Evolutionary conservation across 2,797 vertebrate species (phyloP).

Genomic region (Muscicapa comitata): DNA sequence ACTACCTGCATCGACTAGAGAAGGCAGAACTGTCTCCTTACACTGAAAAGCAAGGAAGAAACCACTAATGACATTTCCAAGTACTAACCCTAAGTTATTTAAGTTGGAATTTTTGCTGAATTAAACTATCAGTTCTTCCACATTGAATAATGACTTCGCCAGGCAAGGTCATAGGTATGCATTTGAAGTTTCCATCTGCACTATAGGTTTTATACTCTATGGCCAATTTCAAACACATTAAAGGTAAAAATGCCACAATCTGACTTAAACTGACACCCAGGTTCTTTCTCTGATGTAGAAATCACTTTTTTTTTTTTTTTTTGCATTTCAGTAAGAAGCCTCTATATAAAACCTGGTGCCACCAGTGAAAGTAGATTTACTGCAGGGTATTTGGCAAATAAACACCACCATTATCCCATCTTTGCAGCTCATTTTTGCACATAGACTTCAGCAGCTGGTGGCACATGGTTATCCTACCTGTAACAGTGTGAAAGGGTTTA

Average conservation of each 20-base stretch:
- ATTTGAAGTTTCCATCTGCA: neutral
- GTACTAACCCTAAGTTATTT: neutral
- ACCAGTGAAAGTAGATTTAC: neutral
- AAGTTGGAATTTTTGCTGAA: neutral
- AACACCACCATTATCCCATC: neutral
- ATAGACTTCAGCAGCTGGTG: neutral
- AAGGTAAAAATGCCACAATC: neutral
- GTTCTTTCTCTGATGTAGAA: neutral
- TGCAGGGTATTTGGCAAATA: neutral
- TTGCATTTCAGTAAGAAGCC: neutral
- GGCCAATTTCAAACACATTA: neutral
- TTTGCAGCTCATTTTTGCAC: neutral
- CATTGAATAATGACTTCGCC: neutral
- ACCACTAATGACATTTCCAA: fast-evolving
- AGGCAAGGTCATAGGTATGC: neutral
- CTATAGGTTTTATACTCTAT: neutral
- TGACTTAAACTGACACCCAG: neutral
- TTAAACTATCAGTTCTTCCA: neutral
- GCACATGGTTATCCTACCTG: neutral
- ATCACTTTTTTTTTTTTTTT: neutral
- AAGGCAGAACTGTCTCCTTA: neutral
- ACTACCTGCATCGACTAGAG: neutral
- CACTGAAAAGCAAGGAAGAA: neutral
- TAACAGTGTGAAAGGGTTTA: neutral
- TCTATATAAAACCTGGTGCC: neutral